phyloP scores from a whole-genome alignment of 2,888 invertebrate genomes.

The Osmoderma eremita region DNA sequence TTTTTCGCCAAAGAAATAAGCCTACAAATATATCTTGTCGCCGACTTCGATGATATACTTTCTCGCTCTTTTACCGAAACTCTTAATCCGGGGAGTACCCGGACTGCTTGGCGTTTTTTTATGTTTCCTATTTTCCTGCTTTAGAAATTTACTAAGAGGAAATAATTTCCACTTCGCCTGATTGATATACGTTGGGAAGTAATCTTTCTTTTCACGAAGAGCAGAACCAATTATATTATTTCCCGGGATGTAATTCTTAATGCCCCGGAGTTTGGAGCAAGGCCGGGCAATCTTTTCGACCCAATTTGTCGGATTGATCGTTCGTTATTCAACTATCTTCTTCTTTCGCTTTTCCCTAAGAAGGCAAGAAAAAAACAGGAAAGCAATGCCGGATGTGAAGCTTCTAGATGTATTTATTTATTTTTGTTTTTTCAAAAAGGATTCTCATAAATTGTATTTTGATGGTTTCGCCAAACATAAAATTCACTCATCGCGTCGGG shows the following conservation, averaged over 20 bases:
- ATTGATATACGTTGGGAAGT: constrained; percentile 31
- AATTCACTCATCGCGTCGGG: too few relatives aligned
- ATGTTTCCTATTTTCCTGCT: constrained; percentile 28
- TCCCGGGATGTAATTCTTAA: constrained; percentile 25
- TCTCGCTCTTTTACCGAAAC: constrained; percentile 3
- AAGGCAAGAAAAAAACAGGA: too few relatives aligned
- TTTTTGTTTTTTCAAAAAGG: too few relatives aligned
- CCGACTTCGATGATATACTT: constrained; percentile 16
- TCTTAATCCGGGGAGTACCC: constrained; percentile 32
- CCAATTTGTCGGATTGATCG: constrained; percentile 28
- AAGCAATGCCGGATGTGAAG: too few relatives aligned
- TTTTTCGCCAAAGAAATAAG: constrained; percentile 25
- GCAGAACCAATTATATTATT: constrained; percentile 28
- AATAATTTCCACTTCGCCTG: constrained; percentile 35
- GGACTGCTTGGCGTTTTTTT: constrained; percentile 17
- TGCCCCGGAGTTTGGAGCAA: constrained; percentile 4
- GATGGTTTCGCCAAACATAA: too few relatives aligned
- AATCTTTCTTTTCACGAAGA: constrained; percentile 20
- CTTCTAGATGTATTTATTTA: too few relatives aligned
- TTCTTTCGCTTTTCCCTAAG: too few relatives aligned
- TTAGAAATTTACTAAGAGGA: constrained; percentile 24
- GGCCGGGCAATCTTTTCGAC: constrained; percentile 15
- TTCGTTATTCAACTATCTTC: constrained; percentile 1
- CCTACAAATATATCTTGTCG: constrained; percentile 28
- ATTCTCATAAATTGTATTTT: too few relatives aligned